phyloP scores from a whole-genome alignment of 2,113 vertebrate species.

The Reinhardtius hippoglossoides region DNA sequence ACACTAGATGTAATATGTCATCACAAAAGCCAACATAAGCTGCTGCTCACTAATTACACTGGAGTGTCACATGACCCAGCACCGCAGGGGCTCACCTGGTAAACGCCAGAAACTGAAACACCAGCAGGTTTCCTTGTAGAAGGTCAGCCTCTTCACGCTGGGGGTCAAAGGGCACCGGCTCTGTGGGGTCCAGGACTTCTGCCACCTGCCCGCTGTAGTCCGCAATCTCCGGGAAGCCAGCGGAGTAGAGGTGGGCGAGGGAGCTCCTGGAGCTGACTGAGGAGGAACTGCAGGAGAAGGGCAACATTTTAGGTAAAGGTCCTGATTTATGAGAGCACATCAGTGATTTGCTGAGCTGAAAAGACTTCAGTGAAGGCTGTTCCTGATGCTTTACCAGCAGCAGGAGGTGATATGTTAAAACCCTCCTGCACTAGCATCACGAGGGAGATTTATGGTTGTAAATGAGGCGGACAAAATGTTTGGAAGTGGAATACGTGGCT shows the following conservation, averaged over 20 bases:
- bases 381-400: slow-evolving; percentile 30
- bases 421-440: slow-evolving; percentile 28
- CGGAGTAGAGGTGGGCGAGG: slow-evolving; percentile 82
- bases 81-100: slow-evolving; percentile 83
- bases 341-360: slow-evolving; percentile 19
- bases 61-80: neutral
- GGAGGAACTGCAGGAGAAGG: slow-evolving; percentile 73
- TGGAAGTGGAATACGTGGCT: neutral
- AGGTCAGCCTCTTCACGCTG: slow-evolving; percentile 86
- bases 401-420: slow-evolving; percentile 33
- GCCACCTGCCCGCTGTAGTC: slow-evolving; percentile 83
- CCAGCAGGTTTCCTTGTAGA: slow-evolving; percentile 88
- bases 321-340: slow-evolving; percentile 5
- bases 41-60: neutral
- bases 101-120: slow-evolving; percentile 93
- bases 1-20: no score
- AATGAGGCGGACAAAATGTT: slow-evolving; percentile 41
- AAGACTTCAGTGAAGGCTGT: slow-evolving; percentile 9
- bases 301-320: slow-evolving; percentile 9
- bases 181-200: slow-evolving; percentile 81
- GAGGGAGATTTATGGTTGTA: slow-evolving; percentile 48
- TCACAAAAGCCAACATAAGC: neutral
- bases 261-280: slow-evolving; percentile 84
- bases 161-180: slow-evolving; percentile 79
- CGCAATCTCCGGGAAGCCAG: slow-evolving; percentile 87